Conservation (phyloP, 1,140 invertebrate species). For the Odontomachus brunneus region DNA sequence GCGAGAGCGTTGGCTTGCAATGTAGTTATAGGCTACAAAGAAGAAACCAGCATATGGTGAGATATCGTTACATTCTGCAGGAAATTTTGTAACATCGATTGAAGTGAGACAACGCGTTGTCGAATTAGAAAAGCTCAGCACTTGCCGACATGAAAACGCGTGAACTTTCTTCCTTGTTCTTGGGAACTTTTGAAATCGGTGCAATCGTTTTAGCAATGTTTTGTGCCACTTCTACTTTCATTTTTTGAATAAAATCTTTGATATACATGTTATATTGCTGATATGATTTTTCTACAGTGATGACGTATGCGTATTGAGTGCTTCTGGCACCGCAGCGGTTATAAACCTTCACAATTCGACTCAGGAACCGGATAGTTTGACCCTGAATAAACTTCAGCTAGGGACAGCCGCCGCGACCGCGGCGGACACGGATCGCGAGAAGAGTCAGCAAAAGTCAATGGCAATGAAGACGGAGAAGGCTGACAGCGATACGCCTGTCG, state of each 20-base stretch:
- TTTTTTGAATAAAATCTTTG: no score
- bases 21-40: conserved; percentile 96
- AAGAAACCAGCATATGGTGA: conserved; percentile 95
- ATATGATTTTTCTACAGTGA: conserved; percentile 87
- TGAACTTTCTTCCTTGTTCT: not conserved
- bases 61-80: conserved; percentile 60
- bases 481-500: conserved; percentile 64
- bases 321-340: conserved; percentile 96
- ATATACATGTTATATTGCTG: not conserved
- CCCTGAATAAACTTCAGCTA: conserved; percentile 74
- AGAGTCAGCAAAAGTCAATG: conserved; percentile 65
- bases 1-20: conserved; percentile 95
- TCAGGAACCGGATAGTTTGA: conserved; percentile 77
- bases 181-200: no score
- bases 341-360: conserved; percentile 87
- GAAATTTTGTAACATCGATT: no score
- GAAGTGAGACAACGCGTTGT: no score
- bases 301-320: conserved; percentile 97
- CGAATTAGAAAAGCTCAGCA: no score
- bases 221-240: no score
- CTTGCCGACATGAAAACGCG: not conserved
- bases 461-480: conserved; percentile 75
- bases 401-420: conserved; percentile 69
- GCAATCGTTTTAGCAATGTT: no score
- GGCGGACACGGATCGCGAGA: conserved; percentile 78